Evolutionary conservation across 2,888 invertebrate species (phyloP).

Genomic region (Chirona hameri): DNA sequence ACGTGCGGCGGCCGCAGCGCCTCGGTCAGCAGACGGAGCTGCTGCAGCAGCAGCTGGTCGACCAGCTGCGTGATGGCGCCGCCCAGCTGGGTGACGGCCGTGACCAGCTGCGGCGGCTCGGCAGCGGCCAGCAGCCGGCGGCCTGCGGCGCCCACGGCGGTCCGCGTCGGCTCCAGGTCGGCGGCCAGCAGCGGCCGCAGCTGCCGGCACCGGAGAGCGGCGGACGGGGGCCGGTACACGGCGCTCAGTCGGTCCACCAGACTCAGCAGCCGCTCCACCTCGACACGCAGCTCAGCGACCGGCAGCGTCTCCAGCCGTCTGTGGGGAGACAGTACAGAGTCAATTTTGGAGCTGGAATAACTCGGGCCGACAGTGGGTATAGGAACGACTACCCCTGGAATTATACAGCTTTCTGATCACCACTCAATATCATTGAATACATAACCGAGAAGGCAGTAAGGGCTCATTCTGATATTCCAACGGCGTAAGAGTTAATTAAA

Average conservation of each 20-base stretch:
- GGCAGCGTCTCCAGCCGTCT: background rate
- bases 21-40: constrained; percentile 14
- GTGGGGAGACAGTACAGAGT: background rate
- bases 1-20: constrained; percentile 28
- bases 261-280: constrained; percentile 9
- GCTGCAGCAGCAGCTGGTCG: constrained; percentile 2
- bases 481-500: too few species aligned
- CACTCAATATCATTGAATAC: too few species aligned
- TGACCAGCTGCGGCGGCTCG: background rate
- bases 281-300: background rate
- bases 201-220: background rate
- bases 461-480: too few species aligned
- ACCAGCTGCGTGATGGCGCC: constrained; percentile 24
- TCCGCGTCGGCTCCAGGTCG: background rate
- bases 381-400: too few species aligned
- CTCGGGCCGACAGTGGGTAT: too few species aligned
- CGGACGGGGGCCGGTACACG: background rate
- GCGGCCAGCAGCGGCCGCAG: background rate
- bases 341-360: too few species aligned
- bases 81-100: background rate
- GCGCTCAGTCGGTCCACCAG: background rate
- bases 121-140: background rate
- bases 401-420: too few species aligned
- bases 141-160: background rate
- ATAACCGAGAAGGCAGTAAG: too few species aligned